Conservation (phyloP, 2,888 invertebrate species). For the Rutpela maculata region DNA sequence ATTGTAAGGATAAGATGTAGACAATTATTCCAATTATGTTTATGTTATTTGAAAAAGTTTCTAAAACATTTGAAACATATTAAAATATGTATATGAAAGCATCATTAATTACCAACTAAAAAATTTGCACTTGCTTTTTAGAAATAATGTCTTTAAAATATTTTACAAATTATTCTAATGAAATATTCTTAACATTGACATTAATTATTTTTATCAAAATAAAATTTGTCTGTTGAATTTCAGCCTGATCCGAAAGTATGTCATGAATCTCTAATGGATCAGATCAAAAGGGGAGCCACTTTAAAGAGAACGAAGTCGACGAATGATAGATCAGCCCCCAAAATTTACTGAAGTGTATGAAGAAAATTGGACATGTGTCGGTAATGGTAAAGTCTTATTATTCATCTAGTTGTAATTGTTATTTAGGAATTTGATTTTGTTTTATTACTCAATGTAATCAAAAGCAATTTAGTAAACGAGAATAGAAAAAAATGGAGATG, state of each 20-base stretch:
- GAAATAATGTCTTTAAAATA: conserved; percentile 4
- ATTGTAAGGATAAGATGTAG: not conserved
- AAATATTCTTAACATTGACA: not conserved
- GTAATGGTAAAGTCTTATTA: conserved; percentile 25
- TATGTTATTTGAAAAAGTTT: not conserved
- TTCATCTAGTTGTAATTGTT: conserved; percentile 35
- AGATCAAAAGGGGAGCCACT: conserved; percentile 91
- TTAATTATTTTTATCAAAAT: not conserved
- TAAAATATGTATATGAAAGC: not conserved
- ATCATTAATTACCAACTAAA: not conserved
- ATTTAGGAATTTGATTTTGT: conserved; percentile 33
- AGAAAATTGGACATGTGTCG: conserved; percentile 22
- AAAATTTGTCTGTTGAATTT: conserved; percentile 58
- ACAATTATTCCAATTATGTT: not conserved
- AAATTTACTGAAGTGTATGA: conserved; percentile 81
- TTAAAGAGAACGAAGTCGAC: conserved; percentile 85
- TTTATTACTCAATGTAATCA: conserved; percentile 36
- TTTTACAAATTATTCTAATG: not conserved
- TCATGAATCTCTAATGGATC: conserved; percentile 95
- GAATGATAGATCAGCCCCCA: conserved; percentile 92
- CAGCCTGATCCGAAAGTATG: conserved; percentile 87
- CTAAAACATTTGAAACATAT: not conserved
- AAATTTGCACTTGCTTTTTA: not conserved
- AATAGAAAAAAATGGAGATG: conserved; percentile 33
- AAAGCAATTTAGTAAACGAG: conserved; percentile 27